Evolutionary conservation across 2,888 invertebrate species (phyloP).

Genomic region (Dascillus cervinus): DNA sequence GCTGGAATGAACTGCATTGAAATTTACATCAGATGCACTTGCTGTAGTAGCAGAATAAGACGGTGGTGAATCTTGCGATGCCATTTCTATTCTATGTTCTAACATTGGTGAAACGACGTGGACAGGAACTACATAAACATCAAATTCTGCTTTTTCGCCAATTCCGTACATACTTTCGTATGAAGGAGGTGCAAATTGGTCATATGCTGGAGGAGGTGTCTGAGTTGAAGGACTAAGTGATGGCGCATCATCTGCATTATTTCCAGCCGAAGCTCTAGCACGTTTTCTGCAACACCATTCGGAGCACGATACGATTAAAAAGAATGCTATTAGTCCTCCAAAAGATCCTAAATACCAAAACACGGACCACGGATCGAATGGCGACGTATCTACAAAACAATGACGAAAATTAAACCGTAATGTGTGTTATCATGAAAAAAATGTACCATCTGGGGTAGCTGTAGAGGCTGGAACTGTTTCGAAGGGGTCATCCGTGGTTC

Average conservation of each 20-base stretch:
- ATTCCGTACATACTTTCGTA: constrained; percentile 42
- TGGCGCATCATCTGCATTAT: constrained; percentile 17
- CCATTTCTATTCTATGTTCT: constrained; percentile 1
- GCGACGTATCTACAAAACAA: too few relatives aligned
- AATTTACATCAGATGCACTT: too few relatives aligned
- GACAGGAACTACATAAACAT: constrained; percentile 45
- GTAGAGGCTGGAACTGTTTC: too few relatives aligned
- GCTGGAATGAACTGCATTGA: too few relatives aligned
- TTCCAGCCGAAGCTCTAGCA: constrained; percentile 13
- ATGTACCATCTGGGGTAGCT: too few relatives aligned
- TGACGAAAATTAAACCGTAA: too few relatives aligned
- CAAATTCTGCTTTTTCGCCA: constrained; percentile 40
- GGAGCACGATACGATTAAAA: constrained; percentile 49
- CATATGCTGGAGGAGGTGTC: constrained; percentile 48
- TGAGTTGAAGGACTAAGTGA: constrained; percentile 8
- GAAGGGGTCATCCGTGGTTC: too few relatives aligned
- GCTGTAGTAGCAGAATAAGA: neutral
- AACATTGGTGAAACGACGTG: constrained; percentile 22
- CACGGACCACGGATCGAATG: constrained; percentile 48
- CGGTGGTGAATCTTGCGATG: neutral
- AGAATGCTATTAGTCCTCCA: constrained; percentile 49
- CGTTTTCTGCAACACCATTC: constrained; percentile 48
- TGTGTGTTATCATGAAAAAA: too few relatives aligned
- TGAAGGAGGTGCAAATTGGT: constrained; percentile 49
- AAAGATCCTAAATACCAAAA: constrained; percentile 53